Base-by-base conservation (phyloP, 2,888 invertebrate species). In the Patella depressa region DNA sequence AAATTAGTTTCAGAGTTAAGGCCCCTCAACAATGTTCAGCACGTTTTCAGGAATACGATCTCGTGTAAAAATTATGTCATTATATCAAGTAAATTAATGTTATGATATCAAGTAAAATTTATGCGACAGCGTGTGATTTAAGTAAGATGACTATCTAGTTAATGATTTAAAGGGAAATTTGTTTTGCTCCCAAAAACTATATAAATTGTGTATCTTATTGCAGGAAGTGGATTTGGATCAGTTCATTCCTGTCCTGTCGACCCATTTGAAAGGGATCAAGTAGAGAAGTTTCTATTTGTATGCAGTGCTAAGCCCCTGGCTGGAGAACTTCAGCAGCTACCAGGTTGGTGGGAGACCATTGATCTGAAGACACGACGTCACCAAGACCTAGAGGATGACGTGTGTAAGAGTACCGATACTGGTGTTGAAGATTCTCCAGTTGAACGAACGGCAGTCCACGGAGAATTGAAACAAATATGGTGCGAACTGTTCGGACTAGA, bases 381-480 rank as follows among this genome's bases (percentile, higher is more conserved):
- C 24, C 65, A 65, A 65, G 65, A 65, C 24, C 24, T 65, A 17
- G 65, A 65, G 24, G 65, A 65, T 24, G 65, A 65, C 14, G 24
- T 65, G 12, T 11, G 9, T 19, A 11, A 14, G 9, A 65, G 65
- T 24, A 65, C 19, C 14, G 65, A 65, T 14, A 65, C 65, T 65
- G 65, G 65, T 65, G 65, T 65, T 65, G 65, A 65, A 19, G 65
- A 65, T 24, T 11, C 24, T 24, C 19, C 24, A 24, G 65, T 65
- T 19, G 65, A 24, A 65, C 19, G 65, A 19, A 65, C 65, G 19
- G 65, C 72, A 14, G 76, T 76, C 9, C 53, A 76, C n/a, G 34
- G 29, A 12, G 76, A 76, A 55, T 45, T 76, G 11, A 76, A 76
- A 53, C 71, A 71, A 45, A 76, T 76, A n/a, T 76, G 76, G 76